Percentiles rank a stretch among this genome's conserved stretches.
Conservation (phyloP, 2,888 invertebrate genomes). For the Gymnocheta viridis region DNA sequence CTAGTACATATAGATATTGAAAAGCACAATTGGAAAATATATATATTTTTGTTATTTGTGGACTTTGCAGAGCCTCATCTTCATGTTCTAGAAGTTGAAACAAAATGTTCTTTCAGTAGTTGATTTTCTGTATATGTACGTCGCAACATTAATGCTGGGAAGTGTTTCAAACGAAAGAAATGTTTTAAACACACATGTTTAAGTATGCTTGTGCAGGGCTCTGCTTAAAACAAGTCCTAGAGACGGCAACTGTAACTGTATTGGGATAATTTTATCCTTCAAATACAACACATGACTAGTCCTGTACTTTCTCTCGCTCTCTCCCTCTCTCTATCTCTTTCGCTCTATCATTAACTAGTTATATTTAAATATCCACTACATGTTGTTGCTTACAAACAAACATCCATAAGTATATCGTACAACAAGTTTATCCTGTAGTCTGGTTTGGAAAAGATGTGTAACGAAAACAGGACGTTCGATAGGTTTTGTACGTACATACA, state of each 20-base stretch:
- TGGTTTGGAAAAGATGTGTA: slow-evolving; percentile 36
- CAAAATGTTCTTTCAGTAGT: no score
- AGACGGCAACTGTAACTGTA: not conserved
- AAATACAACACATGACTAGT: not conserved
- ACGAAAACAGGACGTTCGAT: slow-evolving; percentile 55
- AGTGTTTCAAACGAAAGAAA: no score
- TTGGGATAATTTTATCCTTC: not conserved
- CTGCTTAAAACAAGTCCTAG: not conserved
- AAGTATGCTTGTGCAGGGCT: no score
- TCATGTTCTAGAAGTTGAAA: no score
- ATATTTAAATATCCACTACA: not conserved
- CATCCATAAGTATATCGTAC: not conserved
- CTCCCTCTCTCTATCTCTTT: not conserved
- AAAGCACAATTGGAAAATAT: no score
- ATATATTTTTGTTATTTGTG: no score
- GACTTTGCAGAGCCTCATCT: no score
- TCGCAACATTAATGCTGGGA: no score
- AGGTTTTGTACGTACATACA: not conserved
- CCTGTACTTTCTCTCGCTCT: not conserved
- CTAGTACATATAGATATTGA: no score
- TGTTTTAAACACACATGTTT: no score
- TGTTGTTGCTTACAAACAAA: not conserved
- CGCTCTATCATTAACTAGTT: not conserved
- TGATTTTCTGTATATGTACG: no score
- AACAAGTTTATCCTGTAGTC: slow-evolving; percentile 55